Conservation (phyloP, 2,888 invertebrate genomes). For the Aphidius colemani region DNA sequence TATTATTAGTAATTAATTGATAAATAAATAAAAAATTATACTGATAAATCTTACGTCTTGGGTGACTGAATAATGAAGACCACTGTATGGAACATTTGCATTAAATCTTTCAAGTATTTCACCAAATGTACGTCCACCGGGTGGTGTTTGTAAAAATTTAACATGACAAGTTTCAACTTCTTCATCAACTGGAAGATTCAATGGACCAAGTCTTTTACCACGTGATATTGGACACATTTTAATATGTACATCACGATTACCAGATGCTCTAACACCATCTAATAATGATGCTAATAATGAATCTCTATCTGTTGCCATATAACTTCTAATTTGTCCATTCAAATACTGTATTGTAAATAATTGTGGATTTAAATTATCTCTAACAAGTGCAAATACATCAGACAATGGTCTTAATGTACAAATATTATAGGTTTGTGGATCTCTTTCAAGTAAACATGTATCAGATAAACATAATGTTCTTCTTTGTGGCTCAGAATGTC, state of each 20-base stretch:
- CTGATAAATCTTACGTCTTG: slow-evolving; percentile 79
- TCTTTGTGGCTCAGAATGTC: slow-evolving; percentile 83
- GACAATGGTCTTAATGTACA: slow-evolving; percentile 82
- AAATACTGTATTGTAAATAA: slow-evolving; percentile 93
- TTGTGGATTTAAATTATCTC: slow-evolving; percentile 90
- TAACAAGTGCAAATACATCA: slow-evolving; percentile 88
- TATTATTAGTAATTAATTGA: neutral
- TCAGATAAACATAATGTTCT: slow-evolving; percentile 94
- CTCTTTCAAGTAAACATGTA: slow-evolving; percentile 92
- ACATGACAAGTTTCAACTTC: slow-evolving; percentile 93
- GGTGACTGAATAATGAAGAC: slow-evolving; percentile 92
- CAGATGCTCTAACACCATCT: slow-evolving; percentile 95
- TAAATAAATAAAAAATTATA: neutral
- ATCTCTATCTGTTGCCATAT: slow-evolving; percentile 94
- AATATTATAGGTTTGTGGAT: slow-evolving; percentile 94
- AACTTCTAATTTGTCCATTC: slow-evolving; percentile 85
- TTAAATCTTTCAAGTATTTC: slow-evolving; percentile 94
- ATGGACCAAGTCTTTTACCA: slow-evolving; percentile 86
- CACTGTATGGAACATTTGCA: slow-evolving; percentile 96
- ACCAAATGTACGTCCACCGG: slow-evolving; percentile 69
- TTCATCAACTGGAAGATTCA: slow-evolving; percentile 90
- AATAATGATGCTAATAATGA: slow-evolving; percentile 91
- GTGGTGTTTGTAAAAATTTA: slow-evolving; percentile 74
- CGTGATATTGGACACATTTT: slow-evolving; percentile 83
- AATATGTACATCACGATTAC: slow-evolving; percentile 95